Evolutionary conservation across 2,797 vertebrate species (phyloP), one percentile per base, ranked within the genome.

Genomic region (Pteropus rufus): DNA sequence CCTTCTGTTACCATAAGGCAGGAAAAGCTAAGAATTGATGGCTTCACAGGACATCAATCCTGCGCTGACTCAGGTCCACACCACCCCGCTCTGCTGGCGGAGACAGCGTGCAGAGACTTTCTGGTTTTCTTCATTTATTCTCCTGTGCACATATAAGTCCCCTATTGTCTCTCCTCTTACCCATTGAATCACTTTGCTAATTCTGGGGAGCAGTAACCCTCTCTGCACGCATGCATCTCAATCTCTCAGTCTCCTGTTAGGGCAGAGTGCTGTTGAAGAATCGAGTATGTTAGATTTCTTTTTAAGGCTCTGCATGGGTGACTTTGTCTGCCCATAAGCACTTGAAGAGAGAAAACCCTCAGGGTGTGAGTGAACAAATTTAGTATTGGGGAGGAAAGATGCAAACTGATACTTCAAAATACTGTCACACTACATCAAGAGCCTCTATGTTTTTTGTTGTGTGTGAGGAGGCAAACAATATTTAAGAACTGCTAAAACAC

Each of bases 381-480:
- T 41, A 21, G 31, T 79, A 23, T 81, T 91, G 82, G n/a, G 2
- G 52, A 34, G 52, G 46, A 86, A 93, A 75, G 15, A 60, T 15
- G 34, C 16, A 93, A 46, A 77, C 10, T 34, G 9, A 49, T 54
- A 79, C 19, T 76, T 94, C 24, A 79, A 14, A 76, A 86, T 80
- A 62, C 19, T 29, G 34, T 60, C 24, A 44, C 0, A 65, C 10
- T 0, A 5, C 10, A 26, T 31, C 29, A 21, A 2, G 0, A 62
- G 60, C 29, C 1, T 62, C 31, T 77, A 9, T 39, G 31, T 70
- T 70, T 21, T 89, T 85, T 89, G n/a, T 58, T 81, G 41, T 76
- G 18, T 58, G 19, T 91, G 39, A 83, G 58, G 49, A 69, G 54
- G 46, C 52, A 96, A 81, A 77, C 94, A 69, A 88, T 70, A 65